These are phyloP conservation scores for Zaprionus camerounensis DNA, from an alignment of 1,140 invertebrate genomes.

Conservation along the genomic window DNA sequence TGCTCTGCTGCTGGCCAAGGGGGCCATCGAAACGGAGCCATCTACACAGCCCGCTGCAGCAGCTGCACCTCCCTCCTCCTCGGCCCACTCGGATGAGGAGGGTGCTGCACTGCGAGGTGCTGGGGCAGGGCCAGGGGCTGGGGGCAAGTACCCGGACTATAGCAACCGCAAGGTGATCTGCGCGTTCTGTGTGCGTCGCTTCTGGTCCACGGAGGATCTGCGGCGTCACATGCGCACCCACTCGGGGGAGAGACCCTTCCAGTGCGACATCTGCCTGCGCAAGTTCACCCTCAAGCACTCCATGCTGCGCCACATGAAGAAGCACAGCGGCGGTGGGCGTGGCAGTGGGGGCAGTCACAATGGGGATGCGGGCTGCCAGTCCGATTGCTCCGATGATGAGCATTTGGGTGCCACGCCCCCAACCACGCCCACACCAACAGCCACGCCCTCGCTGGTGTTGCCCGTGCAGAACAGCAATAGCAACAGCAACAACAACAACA, in stretches of 20 bases:
- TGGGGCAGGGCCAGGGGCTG: conserved; percentile 65
- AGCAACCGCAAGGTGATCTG: conserved; percentile 95
- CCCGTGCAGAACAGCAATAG: conserved; percentile 21
- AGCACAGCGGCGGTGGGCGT: conserved; percentile 87
- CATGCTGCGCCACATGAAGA: conserved; percentile 95
- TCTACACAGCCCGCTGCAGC: conserved; percentile 12
- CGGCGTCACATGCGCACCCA: conserved; percentile 96
- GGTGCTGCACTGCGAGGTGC: neutral
- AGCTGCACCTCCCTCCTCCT: conserved; percentile 37
- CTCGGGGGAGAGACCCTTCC: conserved; percentile 89
- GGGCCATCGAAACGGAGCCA: conserved; percentile 89
- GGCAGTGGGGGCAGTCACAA: conserved; percentile 81
- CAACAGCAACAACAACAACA: conserved; percentile 55
- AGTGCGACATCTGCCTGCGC: conserved; percentile 92
- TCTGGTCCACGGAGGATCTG: conserved; percentile 97
- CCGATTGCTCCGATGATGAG: conserved; percentile 85
- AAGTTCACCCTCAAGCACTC: conserved; percentile 96
- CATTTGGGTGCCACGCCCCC: conserved; percentile 66
- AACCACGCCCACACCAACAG: conserved; percentile 55
- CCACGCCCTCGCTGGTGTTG: conserved; percentile 29
- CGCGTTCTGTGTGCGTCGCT: conserved; percentile 95
- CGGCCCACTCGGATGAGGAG: conserved; percentile 67
- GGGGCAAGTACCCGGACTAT: conserved; percentile 91
- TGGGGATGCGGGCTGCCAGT: conserved; percentile 70
- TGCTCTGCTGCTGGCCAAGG: conserved; percentile 91